These are phyloP conservation scores for Calliscelio sp. DNA, from an alignment of 2,888 invertebrate species.

Conservation along the genomic window DNA sequence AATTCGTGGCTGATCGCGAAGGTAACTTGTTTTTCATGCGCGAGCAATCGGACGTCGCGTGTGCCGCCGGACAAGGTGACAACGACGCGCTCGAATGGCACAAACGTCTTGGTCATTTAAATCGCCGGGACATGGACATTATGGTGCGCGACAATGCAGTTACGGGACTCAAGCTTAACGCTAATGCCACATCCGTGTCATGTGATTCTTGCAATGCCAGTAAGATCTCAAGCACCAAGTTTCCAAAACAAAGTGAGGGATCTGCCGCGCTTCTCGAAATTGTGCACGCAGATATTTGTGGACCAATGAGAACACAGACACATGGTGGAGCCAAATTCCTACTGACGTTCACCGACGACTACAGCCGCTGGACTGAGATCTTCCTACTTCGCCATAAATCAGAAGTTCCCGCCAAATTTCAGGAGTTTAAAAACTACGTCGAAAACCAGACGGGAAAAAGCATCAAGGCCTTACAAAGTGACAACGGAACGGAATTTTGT, in stretches of 20 bases:
- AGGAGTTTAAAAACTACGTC: conserved; percentile 2
- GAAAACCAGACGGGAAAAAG: conserved; percentile 14
- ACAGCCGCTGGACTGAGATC: conserved; percentile 72
- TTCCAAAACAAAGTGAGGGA: conserved; percentile 54
- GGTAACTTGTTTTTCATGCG: conserved; percentile 28
- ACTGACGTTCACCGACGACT: conserved; percentile 76
- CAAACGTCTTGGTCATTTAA: conserved; percentile 4
- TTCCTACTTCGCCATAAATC: conserved; percentile 54
- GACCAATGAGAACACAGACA: conserved; percentile 7
- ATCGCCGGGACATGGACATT: neutral
- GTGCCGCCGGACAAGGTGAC: neutral
- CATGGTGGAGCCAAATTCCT: conserved; percentile 65
- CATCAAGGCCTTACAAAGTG: conserved; percentile 20
- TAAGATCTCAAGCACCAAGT: conserved; percentile 63
- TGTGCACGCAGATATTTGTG: conserved; percentile 44
- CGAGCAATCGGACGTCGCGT: neutral
- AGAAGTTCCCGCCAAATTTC: conserved; percentile 8
- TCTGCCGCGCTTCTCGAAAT: conserved; percentile 64
- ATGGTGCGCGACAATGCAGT: neutral
- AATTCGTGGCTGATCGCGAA: conserved; percentile 36
- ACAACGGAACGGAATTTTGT: conserved; percentile 39
- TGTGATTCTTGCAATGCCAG: conserved; percentile 62
- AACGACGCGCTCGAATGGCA: conserved; percentile 22
- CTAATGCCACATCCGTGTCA: neutral
- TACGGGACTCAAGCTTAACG: neutral